A percentile compares a stretch with the other conserved stretches of the same genome.
Evolutionary conservation across 2,888 invertebrate genomes (phyloP).

Genomic region (Trichacis sp.): DNA sequence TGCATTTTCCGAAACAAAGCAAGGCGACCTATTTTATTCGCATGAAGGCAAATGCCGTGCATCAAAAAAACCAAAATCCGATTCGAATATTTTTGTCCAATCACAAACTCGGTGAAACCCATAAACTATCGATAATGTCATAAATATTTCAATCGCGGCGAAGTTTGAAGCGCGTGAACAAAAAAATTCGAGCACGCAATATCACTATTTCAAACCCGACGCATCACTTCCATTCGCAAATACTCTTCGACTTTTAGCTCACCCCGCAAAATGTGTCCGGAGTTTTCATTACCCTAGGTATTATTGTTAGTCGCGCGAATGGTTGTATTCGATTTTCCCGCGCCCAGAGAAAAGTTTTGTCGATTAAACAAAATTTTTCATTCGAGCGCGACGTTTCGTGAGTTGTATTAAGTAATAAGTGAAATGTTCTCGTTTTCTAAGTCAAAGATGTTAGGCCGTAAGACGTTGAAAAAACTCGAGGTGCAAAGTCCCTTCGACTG

Average conservation of each 20-base stretch:
- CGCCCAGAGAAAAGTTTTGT: too few relatives aligned
- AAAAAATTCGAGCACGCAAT: neutral
- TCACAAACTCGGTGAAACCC: neutral
- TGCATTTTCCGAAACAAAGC: neutral
- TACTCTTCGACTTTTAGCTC: neutral
- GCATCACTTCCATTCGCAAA: slow-evolving; percentile 24
- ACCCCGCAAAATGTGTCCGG: slow-evolving; percentile 3
- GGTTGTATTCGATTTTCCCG: slow-evolving; percentile 21
- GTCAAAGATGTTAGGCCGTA: slow-evolving; percentile 25
- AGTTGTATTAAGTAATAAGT: neutral
- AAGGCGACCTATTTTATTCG: slow-evolving; percentile 1
- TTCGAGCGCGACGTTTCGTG: too few relatives aligned
- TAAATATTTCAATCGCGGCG: too few relatives aligned
- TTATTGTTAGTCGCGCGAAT: slow-evolving; percentile 7
- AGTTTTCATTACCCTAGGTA: slow-evolving; percentile 5
- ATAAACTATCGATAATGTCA: neutral
- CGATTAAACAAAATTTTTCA: too few relatives aligned
- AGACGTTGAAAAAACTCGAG: slow-evolving; percentile 24
- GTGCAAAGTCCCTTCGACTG: slow-evolving; percentile 19
- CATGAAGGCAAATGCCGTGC: neutral
- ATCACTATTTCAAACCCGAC: neutral
- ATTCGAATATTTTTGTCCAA: slow-evolving; percentile 3
- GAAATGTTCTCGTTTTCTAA: slow-evolving; percentile 15
- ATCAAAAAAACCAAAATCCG: slow-evolving; percentile 9
- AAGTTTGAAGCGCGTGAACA: neutral